A percentile compares a stretch with the other conserved stretches of the same genome.
These are phyloP conservation scores for Empidonax alnorum DNA, from an alignment of 2,113 vertebrate species.

Conservation along the genomic window DNA sequence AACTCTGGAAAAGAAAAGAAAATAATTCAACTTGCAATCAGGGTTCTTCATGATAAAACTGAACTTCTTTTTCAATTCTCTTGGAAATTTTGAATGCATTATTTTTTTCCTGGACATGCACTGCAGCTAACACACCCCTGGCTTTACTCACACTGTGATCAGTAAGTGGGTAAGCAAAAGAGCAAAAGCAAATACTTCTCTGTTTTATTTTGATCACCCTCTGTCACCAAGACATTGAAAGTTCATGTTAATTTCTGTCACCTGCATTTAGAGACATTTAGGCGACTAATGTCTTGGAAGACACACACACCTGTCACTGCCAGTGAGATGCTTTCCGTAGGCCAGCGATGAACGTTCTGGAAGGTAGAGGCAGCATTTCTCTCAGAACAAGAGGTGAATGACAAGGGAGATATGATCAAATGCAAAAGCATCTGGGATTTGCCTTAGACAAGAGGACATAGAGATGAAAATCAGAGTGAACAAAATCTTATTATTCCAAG, in stretches of 20 bases:
- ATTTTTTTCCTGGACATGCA: not conserved
- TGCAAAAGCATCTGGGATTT: not conserved
- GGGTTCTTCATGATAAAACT: not conserved
- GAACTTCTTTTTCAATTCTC: not conserved
- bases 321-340: not conserved
- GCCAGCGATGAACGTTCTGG: not conserved
- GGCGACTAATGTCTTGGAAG: not conserved
- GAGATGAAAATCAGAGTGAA: not conserved
- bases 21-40: not conserved
- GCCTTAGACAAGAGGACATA: not conserved
- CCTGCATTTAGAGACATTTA: not conserved
- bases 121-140: not conserved
- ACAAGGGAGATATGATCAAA: not conserved
- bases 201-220: not conserved
- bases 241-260: not conserved
- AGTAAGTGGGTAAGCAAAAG: not conserved
- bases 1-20: not conserved
- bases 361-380: not conserved
- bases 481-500: not conserved
- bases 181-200: not conserved
- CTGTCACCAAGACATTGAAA: not conserved
- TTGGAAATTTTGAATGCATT: not conserved
- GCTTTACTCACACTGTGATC: not conserved
- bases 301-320: not conserved
- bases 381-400: not conserved